phyloP scores from a whole-genome alignment of 2,113 vertebrate species.

The Xiphias gladius region DNA sequence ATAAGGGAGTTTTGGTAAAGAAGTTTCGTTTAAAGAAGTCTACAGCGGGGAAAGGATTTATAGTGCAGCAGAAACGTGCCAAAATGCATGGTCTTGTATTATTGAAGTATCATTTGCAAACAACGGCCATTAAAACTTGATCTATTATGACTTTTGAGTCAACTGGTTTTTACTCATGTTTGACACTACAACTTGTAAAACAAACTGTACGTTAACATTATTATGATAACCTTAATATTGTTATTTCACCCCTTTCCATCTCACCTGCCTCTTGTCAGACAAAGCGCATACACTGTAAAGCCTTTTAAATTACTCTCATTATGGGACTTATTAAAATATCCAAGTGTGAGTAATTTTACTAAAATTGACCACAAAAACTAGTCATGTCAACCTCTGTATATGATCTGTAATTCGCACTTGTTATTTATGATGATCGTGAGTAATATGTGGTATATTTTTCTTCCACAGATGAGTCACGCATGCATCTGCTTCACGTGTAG shows the following conservation, averaged over 20 bases:
- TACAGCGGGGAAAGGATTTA: slow-evolving; percentile 21
- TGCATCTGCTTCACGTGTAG: slow-evolving; percentile 60
- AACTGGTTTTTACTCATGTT: slow-evolving; percentile 21
- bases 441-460: slow-evolving; percentile 54
- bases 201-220: slow-evolving; percentile 37
- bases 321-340: slow-evolving; percentile 57
- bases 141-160: background rate
- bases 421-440: slow-evolving; percentile 65
- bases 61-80: background rate
- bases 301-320: slow-evolving; percentile 55
- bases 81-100: slow-evolving; percentile 25
- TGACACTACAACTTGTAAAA: slow-evolving; percentile 63
- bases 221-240: slow-evolving; percentile 57
- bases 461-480: slow-evolving; percentile 60
- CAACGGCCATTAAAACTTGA: background rate
- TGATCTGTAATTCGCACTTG: slow-evolving; percentile 60
- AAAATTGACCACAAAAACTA: slow-evolving; percentile 54
- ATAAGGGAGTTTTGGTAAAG: slow-evolving; percentile 70
- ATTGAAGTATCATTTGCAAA: slow-evolving; percentile 28
- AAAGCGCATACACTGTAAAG: slow-evolving; percentile 1
- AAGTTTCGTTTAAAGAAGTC: slow-evolving; percentile 76
- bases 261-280: slow-evolving; percentile 14
- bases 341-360: slow-evolving; percentile 48
- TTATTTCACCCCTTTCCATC: slow-evolving; percentile 47
- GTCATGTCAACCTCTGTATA: slow-evolving; percentile 32